Percentiles rank a stretch among this genome's conserved stretches.
These are phyloP conservation scores for Astropecten irregularis DNA, from an alignment of 53 echinoderm and acorn worm genomes.

Conservation along the genomic window DNA sequence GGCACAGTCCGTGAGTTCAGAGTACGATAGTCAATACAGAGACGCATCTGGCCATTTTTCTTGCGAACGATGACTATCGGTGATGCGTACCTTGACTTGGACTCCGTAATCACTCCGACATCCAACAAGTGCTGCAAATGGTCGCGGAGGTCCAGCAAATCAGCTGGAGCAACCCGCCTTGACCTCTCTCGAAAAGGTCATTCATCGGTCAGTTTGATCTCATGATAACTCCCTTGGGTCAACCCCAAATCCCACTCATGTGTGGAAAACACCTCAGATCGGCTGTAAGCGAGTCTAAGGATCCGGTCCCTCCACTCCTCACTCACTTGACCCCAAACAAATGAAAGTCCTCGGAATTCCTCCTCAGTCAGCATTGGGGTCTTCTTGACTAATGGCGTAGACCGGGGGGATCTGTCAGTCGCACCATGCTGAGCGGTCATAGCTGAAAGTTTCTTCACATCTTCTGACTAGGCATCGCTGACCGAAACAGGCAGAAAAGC, in stretches of 20 bases:
- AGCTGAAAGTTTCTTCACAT: too few relatives aligned
- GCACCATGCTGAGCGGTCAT: not conserved
- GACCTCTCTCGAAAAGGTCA: not conserved
- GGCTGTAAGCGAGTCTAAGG: not conserved
- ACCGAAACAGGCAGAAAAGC: not conserved
- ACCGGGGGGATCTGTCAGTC: not conserved
- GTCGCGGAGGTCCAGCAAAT: not conserved
- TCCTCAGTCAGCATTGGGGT: not conserved
- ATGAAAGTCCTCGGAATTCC: constrained; percentile 1
- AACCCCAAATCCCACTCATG: not conserved
- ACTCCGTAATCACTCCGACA: not conserved
- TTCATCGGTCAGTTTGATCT: constrained; percentile 20
- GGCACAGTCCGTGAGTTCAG: constrained; percentile 51
- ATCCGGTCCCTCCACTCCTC: not conserved
- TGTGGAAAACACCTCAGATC: not conserved
- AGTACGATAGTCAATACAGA: constrained; percentile 62
- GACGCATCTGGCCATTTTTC: constrained; percentile 39
- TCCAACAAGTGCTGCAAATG: constrained; percentile 7
- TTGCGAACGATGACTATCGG: constrained; percentile 46
- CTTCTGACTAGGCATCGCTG: not conserved
- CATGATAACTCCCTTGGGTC: not conserved
- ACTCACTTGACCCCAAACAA: constrained; percentile 39
- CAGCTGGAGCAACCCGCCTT: not conserved
- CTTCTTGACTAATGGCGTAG: not conserved
- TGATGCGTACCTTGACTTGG: constrained; percentile 35